These are phyloP conservation scores for Platorchestia sp. DNA, from an alignment of 1,140 invertebrate species.

Conservation along the genomic window DNA sequence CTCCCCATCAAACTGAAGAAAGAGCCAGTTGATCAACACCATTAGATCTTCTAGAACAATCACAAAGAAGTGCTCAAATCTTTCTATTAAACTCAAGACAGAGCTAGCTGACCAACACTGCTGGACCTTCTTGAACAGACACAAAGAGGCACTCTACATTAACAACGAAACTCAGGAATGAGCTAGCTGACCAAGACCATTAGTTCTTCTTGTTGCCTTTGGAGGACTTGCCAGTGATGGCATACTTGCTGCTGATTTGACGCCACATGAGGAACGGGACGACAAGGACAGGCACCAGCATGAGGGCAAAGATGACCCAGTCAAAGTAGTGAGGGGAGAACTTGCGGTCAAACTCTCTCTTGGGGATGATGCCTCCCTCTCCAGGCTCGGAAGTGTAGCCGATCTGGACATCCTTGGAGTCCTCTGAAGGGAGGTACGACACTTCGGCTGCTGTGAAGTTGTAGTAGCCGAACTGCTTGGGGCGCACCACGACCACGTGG, in stretches of 20 bases:
- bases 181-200: background rate
- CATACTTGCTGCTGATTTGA: conserved; percentile 95
- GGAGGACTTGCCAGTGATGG: conserved; percentile 75
- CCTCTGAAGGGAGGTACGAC: conserved; percentile 83
- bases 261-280: conserved; percentile 96
- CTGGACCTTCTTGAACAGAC: too few species aligned
- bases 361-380: conserved; percentile 94
- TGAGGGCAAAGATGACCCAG: conserved; percentile 96
- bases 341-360: conserved; percentile 96
- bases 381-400: conserved; percentile 95
- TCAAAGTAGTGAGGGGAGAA: conserved; percentile 97
- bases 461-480: conserved; percentile 92
- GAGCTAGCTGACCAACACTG: too few species aligned
- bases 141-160: too few species aligned
- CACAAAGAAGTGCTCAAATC: too few species aligned
- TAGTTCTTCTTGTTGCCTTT: conserved; percentile 59
- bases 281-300: conserved; percentile 94
- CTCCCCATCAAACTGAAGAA: too few species aligned
- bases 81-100: too few species aligned
- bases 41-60: conserved; percentile 51
- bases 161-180: too few species aligned
- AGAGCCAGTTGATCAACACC: background rate
- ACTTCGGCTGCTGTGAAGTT: conserved; percentile 97
- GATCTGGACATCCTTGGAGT: conserved; percentile 76
- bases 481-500: conserved; percentile 92